Base-by-base conservation (phyloP, 2,888 invertebrate genomes). In the Lithophane socia region DNA sequence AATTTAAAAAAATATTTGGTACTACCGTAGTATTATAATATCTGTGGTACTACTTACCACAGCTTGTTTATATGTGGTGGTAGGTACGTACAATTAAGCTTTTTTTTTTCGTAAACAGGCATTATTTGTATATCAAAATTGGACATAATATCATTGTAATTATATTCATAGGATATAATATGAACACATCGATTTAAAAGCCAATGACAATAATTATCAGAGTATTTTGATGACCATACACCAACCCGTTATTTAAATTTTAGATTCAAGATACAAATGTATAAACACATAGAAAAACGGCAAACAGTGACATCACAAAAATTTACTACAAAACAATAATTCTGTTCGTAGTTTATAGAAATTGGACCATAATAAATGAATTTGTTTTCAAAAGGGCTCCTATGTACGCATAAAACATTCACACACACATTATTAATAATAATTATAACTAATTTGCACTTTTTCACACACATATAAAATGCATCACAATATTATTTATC, bases 401-500 rank as follows among this genome's bases (percentile, higher is more conserved):
- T 66, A 81, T 85, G 83, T 85, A 87, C 88, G 83, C 74, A 87
- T 21, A 83, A 24, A 77, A 63, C 85, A 82, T 83, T 75, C 80
- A 77, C 65, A 75, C 61, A 63, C 3, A 54, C 52, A 71, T 77
- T 76, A 64, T 56, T 75, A 78, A 77, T 79, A 72, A 77, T 71
- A 80, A 80, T 80, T 87, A 88, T 44, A n/a, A 80, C 86, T 88
- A 88, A 83, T 88, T 88, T 86, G 87, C 88, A 88, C 87, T 85
- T 81, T 52, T 73, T 60, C 77, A 86, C 77, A 84, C 83, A 74
- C 70, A 80, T 42, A 77, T 72, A 82, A 81, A 84, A 88, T 86
- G 81, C 86, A 85, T 83, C 75, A 79, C 82, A 82, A 77, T 75
- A 66, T 75, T 77, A 52, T 81, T 75, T 68, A 47, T 70, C 49